Conservation (phyloP, 2,888 invertebrate species). For the Tubulanus polymorphus region DNA sequence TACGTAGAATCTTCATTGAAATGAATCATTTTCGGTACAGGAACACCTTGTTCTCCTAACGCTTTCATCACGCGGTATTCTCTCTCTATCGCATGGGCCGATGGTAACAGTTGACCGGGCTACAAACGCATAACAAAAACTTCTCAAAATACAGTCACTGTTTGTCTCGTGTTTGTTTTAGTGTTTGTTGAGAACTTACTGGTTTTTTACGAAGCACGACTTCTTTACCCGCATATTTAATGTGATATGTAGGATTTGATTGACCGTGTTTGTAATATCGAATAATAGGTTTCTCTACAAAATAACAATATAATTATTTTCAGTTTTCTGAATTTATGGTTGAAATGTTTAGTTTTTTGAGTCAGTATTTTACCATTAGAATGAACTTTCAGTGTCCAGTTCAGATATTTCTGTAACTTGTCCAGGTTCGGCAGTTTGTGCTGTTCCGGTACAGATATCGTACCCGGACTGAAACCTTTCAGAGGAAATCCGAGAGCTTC, state of each 20-base stretch:
- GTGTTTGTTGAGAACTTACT: constrained; percentile 30
- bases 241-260: constrained; percentile 55
- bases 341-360: no score
- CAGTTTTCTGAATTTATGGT: neutral
- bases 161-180: no score
- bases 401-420: constrained; percentile 35
- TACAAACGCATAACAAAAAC: constrained; percentile 23
- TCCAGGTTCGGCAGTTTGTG: constrained; percentile 29
- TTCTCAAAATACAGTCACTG: neutral
- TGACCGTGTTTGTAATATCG: constrained; percentile 52
- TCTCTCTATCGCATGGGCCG: constrained; percentile 55
- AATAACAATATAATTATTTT: constrained; percentile 2
- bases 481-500: constrained; percentile 32
- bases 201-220: constrained; percentile 56
- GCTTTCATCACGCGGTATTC: constrained; percentile 54
- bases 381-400: constrained; percentile 31
- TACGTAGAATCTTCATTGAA: constrained; percentile 45
- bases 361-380: constrained; percentile 25
- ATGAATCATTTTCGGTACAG: constrained; percentile 50
- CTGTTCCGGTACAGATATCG: constrained; percentile 35
- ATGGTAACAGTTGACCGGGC: constrained; percentile 54
- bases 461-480: constrained; percentile 31
- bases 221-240: constrained; percentile 44
- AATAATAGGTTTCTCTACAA: constrained; percentile 28
- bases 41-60: constrained; percentile 45